phyloP scores from a whole-genome alignment of 2,113 vertebrate species.

The Epinephelus fuscoguttatus region DNA sequence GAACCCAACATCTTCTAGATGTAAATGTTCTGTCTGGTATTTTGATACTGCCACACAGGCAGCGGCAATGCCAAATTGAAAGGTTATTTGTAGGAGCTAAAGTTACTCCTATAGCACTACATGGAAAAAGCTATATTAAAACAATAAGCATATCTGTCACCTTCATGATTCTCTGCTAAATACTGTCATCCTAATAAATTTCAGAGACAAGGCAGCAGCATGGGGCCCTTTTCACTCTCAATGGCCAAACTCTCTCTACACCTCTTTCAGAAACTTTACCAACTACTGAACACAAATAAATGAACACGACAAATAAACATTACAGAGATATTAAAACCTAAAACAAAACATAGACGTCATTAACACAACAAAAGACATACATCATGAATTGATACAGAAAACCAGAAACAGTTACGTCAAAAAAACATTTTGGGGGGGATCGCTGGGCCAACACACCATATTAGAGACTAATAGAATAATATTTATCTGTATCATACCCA shows the following conservation, averaged over 20 bases:
- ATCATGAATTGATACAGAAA: conserved; percentile 61
- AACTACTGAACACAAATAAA: conserved; percentile 60
- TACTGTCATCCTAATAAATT: conserved; percentile 1
- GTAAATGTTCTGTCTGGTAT: neutral
- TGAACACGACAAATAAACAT: conserved; percentile 58
- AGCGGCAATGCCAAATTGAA: neutral
- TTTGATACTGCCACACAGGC: neutral
- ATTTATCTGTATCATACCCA: conserved; percentile 67
- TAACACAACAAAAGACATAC: conserved; percentile 67
- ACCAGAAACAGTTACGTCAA: conserved; percentile 38
- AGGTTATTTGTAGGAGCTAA: conserved; percentile 6
- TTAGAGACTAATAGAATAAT: conserved; percentile 69
- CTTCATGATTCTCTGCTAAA: neutral
- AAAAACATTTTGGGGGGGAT: conserved; percentile 37
- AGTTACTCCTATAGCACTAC: neutral
- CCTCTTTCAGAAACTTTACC: conserved; percentile 49
- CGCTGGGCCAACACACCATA: conserved; percentile 67
- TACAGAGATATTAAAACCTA: conserved; percentile 55
- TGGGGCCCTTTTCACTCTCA: conserved; percentile 5
- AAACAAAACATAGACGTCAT: conserved; percentile 54
- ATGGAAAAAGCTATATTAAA: neutral
- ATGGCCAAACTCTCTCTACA: conserved; percentile 71
- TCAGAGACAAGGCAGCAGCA: conserved; percentile 10
- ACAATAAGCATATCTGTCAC: neutral
- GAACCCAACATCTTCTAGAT: neutral